Evolutionary conservation across 2,888 invertebrate genomes (phyloP).

Genomic region (Aquatica leii): DNA sequence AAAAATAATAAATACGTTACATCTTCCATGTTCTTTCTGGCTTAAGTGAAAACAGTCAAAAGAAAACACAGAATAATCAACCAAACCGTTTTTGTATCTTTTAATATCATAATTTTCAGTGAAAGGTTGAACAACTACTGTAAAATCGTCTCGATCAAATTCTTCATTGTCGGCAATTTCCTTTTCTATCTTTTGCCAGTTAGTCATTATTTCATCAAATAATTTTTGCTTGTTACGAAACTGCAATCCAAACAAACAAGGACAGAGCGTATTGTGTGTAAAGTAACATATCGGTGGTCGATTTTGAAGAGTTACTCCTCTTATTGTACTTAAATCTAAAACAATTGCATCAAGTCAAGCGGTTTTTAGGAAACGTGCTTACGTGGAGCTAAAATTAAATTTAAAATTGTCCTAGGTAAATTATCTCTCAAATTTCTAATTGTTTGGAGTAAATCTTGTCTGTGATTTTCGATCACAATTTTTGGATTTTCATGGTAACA

Average conservation of each 20-base stretch:
- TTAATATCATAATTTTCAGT: slow-evolving; percentile 61
- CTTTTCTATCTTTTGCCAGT: slow-evolving; percentile 65
- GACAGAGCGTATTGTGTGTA: slow-evolving; percentile 63
- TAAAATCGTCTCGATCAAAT: slow-evolving; percentile 65
- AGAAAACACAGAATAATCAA: slow-evolving; percentile 65
- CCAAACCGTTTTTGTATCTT: slow-evolving; percentile 53
- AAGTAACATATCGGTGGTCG: slow-evolving; percentile 59
- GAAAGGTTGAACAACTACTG: slow-evolving; percentile 66
- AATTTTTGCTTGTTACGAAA: slow-evolving; percentile 51
- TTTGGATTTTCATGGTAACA: slow-evolving; percentile 62
- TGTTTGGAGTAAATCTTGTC: slow-evolving; percentile 60
- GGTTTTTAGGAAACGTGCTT: slow-evolving; percentile 39
- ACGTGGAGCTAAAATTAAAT: slow-evolving; percentile 65
- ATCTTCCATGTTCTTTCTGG: slow-evolving; percentile 66
- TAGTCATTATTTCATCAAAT: slow-evolving; percentile 61
- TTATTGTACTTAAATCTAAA: slow-evolving; percentile 59
- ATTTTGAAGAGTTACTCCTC: slow-evolving; percentile 51
- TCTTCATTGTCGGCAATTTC: slow-evolving; percentile 61
- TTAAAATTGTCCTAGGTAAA: slow-evolving; percentile 68
- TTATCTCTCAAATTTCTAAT: slow-evolving; percentile 65
- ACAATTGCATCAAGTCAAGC: slow-evolving; percentile 15
- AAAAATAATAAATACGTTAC: slow-evolving; percentile 55
- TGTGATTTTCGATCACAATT: slow-evolving; percentile 60
- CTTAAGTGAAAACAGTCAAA: slow-evolving; percentile 72
- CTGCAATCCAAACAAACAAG: slow-evolving; percentile 64